These are phyloP conservation scores for Pygoscelis antarcticus DNA, from an alignment of 2,113 vertebrate species.

Conservation along the genomic window DNA sequence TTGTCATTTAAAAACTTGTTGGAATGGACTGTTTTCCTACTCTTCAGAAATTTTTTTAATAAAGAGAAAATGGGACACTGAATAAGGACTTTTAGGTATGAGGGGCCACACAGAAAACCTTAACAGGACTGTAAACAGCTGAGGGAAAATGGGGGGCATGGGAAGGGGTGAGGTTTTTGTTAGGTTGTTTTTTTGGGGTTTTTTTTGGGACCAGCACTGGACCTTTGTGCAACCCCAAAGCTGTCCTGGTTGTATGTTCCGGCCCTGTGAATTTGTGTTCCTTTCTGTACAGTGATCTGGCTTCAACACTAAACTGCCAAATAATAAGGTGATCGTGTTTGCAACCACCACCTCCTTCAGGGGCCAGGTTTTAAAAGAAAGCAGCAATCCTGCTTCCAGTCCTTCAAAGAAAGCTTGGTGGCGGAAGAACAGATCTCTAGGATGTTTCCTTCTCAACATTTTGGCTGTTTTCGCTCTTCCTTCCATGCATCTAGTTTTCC, in stretches of 20 bases:
- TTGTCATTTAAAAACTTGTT: neutral
- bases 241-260: neutral
- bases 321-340: neutral
- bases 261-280: neutral
- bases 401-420: neutral
- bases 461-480: neutral
- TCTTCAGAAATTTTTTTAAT: neutral
- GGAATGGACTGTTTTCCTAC: neutral
- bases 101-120: neutral
- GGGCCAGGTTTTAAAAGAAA: neutral
- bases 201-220: neutral
- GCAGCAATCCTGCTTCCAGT: neutral
- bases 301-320: neutral
- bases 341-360: neutral
- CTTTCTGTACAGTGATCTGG: neutral
- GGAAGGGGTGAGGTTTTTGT: neutral
- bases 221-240: neutral
- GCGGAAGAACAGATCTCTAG: neutral
- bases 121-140: neutral
- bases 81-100: neutral
- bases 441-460: neutral
- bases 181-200: fast-evolving
- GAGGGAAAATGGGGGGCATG: neutral
- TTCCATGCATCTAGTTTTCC: neutral
- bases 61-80: neutral